Evolutionary conservation across 2,797 vertebrate genomes (phyloP).

Genomic region (Pipistrellus pipistrellus): DNA sequence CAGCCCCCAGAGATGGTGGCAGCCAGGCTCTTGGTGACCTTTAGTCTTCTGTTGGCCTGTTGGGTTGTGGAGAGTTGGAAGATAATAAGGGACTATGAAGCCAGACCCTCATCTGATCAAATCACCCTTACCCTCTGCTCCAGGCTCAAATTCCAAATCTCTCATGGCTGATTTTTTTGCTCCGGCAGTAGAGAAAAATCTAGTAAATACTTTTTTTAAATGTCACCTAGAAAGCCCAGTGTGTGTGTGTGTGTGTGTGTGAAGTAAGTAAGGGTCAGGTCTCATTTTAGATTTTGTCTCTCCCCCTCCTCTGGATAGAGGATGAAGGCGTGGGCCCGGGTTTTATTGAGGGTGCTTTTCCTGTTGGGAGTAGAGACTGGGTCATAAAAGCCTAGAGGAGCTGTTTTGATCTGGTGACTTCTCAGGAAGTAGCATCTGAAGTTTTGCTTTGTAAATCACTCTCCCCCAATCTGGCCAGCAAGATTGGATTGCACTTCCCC

Average conservation of each 20-base stretch:
- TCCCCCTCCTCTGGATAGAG: conserved; percentile 25
- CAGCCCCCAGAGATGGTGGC: not conserved
- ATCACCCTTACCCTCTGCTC: not conserved
- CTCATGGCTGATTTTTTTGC: conserved; percentile 55
- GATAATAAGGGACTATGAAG: not conserved
- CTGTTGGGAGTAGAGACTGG: conserved; percentile 75
- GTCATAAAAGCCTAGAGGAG: conserved; percentile 87
- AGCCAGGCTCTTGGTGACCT: conserved; percentile 8
- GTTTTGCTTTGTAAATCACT: conserved; percentile 85
- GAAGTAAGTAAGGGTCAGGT: conserved; percentile 51
- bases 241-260: conserved; percentile 15
- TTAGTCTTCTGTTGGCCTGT: conserved; percentile 30
- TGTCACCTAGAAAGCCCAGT: conserved; percentile 37
- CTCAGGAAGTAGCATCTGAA: conserved; percentile 85
- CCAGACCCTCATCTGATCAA: conserved; percentile 41
- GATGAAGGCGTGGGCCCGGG: conserved; percentile 61
- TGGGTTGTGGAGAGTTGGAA: not conserved
- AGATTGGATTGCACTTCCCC: conserved; percentile 80
- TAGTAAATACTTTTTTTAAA: conserved; percentile 53
- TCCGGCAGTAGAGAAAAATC: conserved; percentile 19
- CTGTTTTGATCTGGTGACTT: conserved; percentile 85
- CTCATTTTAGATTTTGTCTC: conserved; percentile 58
- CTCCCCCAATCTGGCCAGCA: conserved; percentile 63
- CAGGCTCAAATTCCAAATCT: conserved; percentile 22
- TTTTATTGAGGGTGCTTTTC: conserved; percentile 85